Evolutionary conservation across 2,797 vertebrate genomes (phyloP).

Genomic region (Hoplostethus atlanticus): DNA sequence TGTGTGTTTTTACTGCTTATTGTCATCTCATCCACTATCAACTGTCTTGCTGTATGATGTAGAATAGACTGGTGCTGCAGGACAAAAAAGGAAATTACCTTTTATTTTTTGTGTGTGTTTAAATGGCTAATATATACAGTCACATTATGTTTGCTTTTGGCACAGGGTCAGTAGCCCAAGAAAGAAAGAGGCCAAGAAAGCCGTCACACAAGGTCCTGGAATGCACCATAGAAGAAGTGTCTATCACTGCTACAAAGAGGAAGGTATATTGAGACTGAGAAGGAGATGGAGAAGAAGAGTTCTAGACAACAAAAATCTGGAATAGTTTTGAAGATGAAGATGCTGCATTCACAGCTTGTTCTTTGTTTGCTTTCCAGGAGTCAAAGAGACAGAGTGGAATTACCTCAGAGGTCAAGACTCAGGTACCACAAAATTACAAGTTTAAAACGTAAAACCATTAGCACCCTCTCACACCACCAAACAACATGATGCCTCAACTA

Average conservation of each 20-base stretch:
- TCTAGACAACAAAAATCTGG: not conserved
- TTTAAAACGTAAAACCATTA: not conserved
- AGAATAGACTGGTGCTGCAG: not conserved
- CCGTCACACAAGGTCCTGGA: conserved; percentile 92
- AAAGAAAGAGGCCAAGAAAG: conserved; percentile 93
- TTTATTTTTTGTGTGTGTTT: not conserved
- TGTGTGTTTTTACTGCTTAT: not conserved
- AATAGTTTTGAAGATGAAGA: not conserved
- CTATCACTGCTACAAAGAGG: conserved; percentile 88
- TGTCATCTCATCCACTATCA: not conserved
- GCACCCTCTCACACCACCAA: not conserved
- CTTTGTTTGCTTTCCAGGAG: conserved; percentile 57
- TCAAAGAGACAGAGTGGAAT: conserved; percentile 49
- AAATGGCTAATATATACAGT: not conserved
- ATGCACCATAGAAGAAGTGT: conserved; percentile 90
- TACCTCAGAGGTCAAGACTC: conserved; percentile 63
- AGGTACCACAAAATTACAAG: conserved; percentile 54
- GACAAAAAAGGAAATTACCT: not conserved
- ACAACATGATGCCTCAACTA: not conserved
- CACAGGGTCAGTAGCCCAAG: conserved; percentile 75
- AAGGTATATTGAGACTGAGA: conserved; percentile 73
- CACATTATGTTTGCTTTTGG: conserved; percentile 13
- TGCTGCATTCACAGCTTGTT: not conserved
- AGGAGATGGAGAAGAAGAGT: not conserved
- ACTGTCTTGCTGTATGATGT: not conserved